Percentiles rank a stretch among this genome's conserved stretches.
Evolutionary conservation across 2,113 vertebrate genomes (phyloP).

Genomic region (Stomatorhinus ivindoensis): DNA sequence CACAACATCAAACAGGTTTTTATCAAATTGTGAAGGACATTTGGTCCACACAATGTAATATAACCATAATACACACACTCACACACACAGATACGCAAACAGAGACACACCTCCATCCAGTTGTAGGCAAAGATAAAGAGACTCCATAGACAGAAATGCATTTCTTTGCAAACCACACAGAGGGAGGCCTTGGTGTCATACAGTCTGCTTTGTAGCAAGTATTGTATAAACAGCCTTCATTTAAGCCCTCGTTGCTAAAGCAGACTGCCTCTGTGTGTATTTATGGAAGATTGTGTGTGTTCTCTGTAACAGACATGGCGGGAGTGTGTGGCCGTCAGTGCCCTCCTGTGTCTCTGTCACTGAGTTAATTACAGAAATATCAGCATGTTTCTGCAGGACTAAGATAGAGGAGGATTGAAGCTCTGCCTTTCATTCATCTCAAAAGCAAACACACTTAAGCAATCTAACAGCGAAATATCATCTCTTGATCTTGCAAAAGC

Average conservation of each 20-base stretch:
- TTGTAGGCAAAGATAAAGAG: background rate
- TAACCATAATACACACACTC: background rate
- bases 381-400: background rate
- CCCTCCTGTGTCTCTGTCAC: slow-evolving; percentile 39
- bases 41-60: background rate
- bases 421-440: background rate
- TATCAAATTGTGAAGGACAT: too few relatives aligned
- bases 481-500: background rate
- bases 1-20: too few relatives aligned
- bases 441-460: background rate
- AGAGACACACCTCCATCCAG: background rate
- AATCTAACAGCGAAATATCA: background rate
- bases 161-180: background rate
- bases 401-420: background rate
- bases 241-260: background rate
- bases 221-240: background rate
- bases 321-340: background rate
- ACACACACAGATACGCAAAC: background rate
- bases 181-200: background rate
- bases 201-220: background rate
- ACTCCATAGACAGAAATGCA: background rate
- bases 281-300: background rate
- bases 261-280: background rate
- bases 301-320: background rate
- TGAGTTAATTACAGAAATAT: background rate